Percentiles rank a stretch among this genome's conserved stretches.
phyloP scores from a whole-genome alignment of 2,888 invertebrate genomes.

The Iphiclides podalirius region DNA sequence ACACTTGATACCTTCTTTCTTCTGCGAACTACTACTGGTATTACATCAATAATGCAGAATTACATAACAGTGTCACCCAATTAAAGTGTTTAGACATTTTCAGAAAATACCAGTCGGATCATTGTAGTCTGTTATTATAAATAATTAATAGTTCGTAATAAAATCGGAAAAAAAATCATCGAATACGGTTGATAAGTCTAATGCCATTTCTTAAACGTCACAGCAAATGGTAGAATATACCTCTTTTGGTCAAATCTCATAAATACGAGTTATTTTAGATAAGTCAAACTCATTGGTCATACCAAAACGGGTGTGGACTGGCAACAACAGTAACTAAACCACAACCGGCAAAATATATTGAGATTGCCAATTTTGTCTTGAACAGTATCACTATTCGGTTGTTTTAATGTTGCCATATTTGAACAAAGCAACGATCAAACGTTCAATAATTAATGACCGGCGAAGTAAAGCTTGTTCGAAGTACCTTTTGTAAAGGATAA shows the following conservation, averaged over 20 bases:
- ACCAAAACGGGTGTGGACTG: not conserved
- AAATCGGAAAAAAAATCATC: too few species aligned
- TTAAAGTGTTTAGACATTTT: too few species aligned
- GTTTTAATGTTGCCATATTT: conserved; percentile 13
- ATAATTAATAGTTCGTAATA: too few species aligned
- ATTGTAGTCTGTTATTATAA: too few species aligned
- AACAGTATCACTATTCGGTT: conserved; percentile 18
- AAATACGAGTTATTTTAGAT: conserved; percentile 2
- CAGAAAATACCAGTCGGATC: too few species aligned
- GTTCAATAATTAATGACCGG: conserved; percentile 16
- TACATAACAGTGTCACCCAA: too few species aligned
- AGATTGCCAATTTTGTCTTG: conserved; percentile 8
- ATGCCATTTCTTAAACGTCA: too few species aligned
- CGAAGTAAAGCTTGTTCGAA: not conserved
- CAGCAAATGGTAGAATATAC: too few species aligned
- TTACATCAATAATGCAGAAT: too few species aligned
- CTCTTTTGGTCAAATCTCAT: conserved; percentile 8
- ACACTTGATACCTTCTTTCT: too few species aligned
- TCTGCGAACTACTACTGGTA: too few species aligned
- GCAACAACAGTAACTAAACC: conserved; percentile 4
- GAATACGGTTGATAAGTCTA: too few species aligned
- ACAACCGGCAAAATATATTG: conserved; percentile 4
- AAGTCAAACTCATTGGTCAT: conserved; percentile 12
- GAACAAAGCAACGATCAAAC: conserved; percentile 12
- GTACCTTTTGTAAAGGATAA: not conserved